Conservation (phyloP, 2,797 vertebrate genomes). For the Ptychadena robeensis region DNA sequence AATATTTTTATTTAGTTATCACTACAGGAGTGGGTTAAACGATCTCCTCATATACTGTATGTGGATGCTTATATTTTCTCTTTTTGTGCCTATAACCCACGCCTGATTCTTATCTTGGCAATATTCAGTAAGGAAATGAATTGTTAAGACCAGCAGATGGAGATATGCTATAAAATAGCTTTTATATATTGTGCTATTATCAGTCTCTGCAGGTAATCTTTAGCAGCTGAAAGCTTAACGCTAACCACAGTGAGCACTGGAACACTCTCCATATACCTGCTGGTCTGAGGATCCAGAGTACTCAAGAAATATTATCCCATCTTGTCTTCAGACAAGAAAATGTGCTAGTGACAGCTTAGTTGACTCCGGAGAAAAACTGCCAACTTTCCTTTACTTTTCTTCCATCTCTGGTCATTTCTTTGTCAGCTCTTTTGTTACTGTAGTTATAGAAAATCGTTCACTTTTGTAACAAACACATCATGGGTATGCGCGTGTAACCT, state of each 20-base stretch:
- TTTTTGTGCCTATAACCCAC: neutral
- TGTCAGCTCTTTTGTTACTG: neutral
- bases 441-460: neutral
- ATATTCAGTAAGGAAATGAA: slow-evolving; percentile 44
- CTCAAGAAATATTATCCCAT: slow-evolving; percentile 12
- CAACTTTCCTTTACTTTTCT: neutral
- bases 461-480: neutral
- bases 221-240: slow-evolving; percentile 50
- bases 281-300: slow-evolving; percentile 34
- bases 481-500: neutral
- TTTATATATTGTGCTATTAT: slow-evolving; percentile 48
- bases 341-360: slow-evolving; percentile 28
- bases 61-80: neutral
- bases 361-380: neutral
- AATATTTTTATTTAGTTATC: neutral
- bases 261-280: slow-evolving; percentile 39
- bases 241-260: slow-evolving; percentile 26
- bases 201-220: slow-evolving; percentile 52
- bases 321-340: slow-evolving; percentile 15
- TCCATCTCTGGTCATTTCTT: neutral
- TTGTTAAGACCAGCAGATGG: slow-evolving; percentile 45
- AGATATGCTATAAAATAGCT: slow-evolving; percentile 51
- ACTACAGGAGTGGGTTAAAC: neutral
- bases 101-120: slow-evolving; percentile 15
- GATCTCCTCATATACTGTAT: neutral